A percentile compares a stretch with the other conserved stretches of the same genome.
Conservation (phyloP, 2,888 invertebrate genomes). For the Lumbricus terrestris region DNA sequence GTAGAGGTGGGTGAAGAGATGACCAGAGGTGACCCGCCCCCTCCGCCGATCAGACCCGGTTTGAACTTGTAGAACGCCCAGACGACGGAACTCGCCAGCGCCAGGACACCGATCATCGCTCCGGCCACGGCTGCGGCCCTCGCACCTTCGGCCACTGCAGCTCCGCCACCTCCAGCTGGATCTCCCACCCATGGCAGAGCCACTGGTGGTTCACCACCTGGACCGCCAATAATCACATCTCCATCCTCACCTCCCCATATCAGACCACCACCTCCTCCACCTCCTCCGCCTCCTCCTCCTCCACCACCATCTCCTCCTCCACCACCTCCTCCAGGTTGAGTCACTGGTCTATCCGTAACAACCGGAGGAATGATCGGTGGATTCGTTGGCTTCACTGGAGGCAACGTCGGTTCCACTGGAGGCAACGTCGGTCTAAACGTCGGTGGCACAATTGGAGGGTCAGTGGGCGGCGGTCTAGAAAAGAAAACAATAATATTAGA, state of each 20-base stretch:
- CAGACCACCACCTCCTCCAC: too few relatives aligned
- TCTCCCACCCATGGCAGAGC: not conserved
- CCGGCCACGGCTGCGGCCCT: conserved; percentile 43
- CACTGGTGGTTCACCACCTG: not conserved
- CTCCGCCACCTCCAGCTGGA: not conserved
- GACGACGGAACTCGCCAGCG: conserved; percentile 36
- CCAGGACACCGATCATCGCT: conserved; percentile 39
- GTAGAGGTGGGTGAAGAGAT: not conserved
- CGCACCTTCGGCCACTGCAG: conserved; percentile 42
- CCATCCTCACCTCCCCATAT: too few relatives aligned
- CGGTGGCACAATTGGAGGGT: not conserved
- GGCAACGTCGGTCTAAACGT: not conserved
- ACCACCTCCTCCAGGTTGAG: not conserved
- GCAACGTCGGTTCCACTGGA: not conserved
- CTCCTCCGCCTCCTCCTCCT: too few relatives aligned
- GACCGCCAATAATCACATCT: too few relatives aligned
- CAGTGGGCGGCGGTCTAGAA: not conserved
- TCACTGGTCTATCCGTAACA: not conserved
- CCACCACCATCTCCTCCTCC: too few relatives aligned
- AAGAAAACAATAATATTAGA: not conserved
- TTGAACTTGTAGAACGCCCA: conserved; percentile 44
- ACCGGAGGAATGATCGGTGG: not conserved
- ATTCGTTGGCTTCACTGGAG: not conserved
- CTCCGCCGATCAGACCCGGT: conserved; percentile 38
- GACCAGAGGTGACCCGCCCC: not conserved